Evolutionary conservation across 1,140 invertebrate species (phyloP), one percentile per base, ranked within the genome.

Genomic region (Lamellibrachia luymesi): DNA sequence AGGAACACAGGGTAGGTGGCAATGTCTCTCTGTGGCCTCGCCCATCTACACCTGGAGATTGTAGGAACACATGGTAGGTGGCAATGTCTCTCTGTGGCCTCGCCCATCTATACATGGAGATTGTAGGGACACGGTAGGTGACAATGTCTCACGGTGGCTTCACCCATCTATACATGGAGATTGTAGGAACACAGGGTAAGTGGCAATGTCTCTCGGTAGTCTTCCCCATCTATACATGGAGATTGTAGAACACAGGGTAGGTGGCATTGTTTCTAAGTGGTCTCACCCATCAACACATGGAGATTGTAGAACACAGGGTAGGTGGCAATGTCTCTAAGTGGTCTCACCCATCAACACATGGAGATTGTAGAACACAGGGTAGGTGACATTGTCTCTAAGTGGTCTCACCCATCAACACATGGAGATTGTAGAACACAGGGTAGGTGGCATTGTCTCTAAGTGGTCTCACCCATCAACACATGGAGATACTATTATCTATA

Each of bases 1-100:
- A 93, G 96, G 96, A 89, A 96, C 95, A 92, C 95, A 95, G 95
- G 95, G 95, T 96, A 91, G 90, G 93, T 92, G 22, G n/a, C 22
- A 25, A 93, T 64, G 25, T 93, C n/a, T 93, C 38, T 38, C 38
- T 0, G 38, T 38, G 38, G 38, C 38, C 38, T 38, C 38, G 38
- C 38, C 38, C 49, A 49, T 92, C 27, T 52, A 64, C 91, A 7
- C 25, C 49, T 90, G 27, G 51, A 52, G 91, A 49, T 51, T 80
- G 49, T 80, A 80, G 64, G 64, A 80, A 80, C 5, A 80, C 64
- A 80, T 1, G 64, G 64, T 80, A 80, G 13, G 64, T 80, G 64
- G 13, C 13, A 80, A 80, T 80, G 64, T 80, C 64, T 80, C 38
- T 38, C 38, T 38, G 38, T 38, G 38, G 38, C 38, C 38, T 38